Conservation (phyloP, 2,113 vertebrate species). For the Brachyhypopomus gauderio region DNA sequence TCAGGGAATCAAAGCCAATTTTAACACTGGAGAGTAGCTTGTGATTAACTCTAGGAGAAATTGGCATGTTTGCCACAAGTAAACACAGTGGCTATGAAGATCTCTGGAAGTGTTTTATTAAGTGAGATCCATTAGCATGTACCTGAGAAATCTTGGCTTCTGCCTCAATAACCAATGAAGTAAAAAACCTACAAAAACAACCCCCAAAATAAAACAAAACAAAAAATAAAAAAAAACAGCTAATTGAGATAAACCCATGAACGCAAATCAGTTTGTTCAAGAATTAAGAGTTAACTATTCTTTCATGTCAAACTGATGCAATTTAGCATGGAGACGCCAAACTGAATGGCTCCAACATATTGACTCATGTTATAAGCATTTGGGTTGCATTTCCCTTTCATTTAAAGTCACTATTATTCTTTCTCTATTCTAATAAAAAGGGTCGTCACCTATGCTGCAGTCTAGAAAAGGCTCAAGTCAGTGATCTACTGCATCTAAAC, state of each 20-base stretch:
- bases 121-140: conserved; percentile 50
- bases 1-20: conserved; percentile 53
- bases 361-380: background rate
- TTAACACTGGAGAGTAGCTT: conserved; percentile 52
- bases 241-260: conserved; percentile 42
- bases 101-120: conserved; percentile 49
- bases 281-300: conserved; percentile 49
- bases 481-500: background rate
- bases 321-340: conserved; percentile 28
- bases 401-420: background rate
- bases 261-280: conserved; percentile 59
- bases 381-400: background rate
- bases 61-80: conserved; percentile 49
- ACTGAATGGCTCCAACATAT: conserved; percentile 7
- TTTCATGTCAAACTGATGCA: conserved; percentile 60
- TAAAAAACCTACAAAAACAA: conserved; percentile 2
- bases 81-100: conserved; percentile 52
- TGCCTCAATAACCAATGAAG: conserved; percentile 34
- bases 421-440: background rate
- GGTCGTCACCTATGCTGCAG: background rate
- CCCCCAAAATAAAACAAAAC: background rate
- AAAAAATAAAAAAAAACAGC: background rate
- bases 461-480: background rate
- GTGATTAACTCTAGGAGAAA: conserved; percentile 50
- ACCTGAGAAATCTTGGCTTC: conserved; percentile 57